These are phyloP conservation scores for Hyles euphorbiae DNA, from an alignment of 1,140 invertebrate genomes.

Conservation along the genomic window DNA sequence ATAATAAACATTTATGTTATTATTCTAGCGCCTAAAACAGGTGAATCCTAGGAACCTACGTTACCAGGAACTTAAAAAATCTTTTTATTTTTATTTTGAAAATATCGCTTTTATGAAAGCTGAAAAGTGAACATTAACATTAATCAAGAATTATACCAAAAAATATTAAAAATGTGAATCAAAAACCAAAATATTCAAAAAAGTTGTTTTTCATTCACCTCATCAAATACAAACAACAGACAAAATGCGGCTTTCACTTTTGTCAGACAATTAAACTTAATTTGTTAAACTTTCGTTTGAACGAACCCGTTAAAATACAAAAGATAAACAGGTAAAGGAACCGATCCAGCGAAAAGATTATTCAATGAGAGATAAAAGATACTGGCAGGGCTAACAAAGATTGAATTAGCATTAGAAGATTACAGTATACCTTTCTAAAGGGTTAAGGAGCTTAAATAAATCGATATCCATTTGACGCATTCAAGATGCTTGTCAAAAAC, in stretches of 20 bases:
- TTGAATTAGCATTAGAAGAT: constrained; percentile 54
- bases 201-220: background rate
- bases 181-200: too few species aligned
- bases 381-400: constrained; percentile 28
- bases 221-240: background rate
- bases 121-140: too few species aligned
- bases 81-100: too few species aligned
- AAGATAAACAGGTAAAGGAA: constrained; percentile 42
- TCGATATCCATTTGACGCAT: constrained; percentile 11
- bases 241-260: background rate
- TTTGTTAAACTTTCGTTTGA: constrained; percentile 33
- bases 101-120: too few species aligned
- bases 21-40: too few species aligned
- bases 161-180: too few species aligned
- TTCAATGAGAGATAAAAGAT: constrained; percentile 39
- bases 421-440: constrained; percentile 32
- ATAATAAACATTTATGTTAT: too few species aligned
- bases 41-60: too few species aligned
- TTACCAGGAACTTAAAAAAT: too few species aligned
- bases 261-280: constrained; percentile 20
- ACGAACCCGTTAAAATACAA: constrained; percentile 50
- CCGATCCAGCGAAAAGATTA: constrained; percentile 45
- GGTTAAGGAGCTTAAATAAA: constrained; percentile 16
- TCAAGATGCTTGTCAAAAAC: background rate
- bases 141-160: too few species aligned